A percentile compares a stretch with the other conserved stretches of the same genome.
These are phyloP conservation scores for Potorous gilbertii DNA, from an alignment of 2,797 vertebrate species.

Conservation along the genomic window DNA sequence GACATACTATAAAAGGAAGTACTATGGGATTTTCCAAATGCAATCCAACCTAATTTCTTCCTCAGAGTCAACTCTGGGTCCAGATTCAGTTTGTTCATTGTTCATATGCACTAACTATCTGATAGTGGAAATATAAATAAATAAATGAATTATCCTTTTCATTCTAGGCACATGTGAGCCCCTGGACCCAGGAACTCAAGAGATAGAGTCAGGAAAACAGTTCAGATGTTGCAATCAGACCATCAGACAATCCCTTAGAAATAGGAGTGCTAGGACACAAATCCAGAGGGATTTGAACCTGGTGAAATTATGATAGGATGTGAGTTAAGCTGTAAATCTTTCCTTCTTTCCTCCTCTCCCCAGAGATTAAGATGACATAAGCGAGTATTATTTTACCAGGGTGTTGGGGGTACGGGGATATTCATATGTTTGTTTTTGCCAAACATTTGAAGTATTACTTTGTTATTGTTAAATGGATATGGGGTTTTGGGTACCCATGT, in stretches of 20 bases:
- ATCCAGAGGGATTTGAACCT: not conserved
- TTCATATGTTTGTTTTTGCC: not conserved
- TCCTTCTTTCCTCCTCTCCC: not conserved
- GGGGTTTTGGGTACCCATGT: not conserved
- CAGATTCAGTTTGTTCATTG: not conserved
- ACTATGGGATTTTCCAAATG: not conserved
- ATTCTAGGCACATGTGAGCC: not conserved
- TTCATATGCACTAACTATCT: not conserved
- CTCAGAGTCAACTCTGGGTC: not conserved
- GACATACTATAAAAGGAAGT: not conserved
- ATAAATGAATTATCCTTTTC: not conserved
- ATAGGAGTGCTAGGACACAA: not conserved
- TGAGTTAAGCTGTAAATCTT: not conserved
- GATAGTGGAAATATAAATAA: not conserved
- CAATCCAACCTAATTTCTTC: not conserved
- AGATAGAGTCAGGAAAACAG: not conserved
- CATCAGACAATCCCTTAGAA: not conserved
- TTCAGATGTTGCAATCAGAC: not conserved
- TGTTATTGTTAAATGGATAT: not conserved
- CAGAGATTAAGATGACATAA: too few species aligned
- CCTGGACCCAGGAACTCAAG: not conserved
- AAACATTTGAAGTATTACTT: not conserved
- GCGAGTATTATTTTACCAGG: too few species aligned
- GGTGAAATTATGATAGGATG: not conserved
- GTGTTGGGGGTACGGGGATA: not conserved